Percentiles rank a stretch among this genome's conserved stretches.
Evolutionary conservation across 2,888 invertebrate species (phyloP).

Genomic region (Cheilosia urbana): DNA sequence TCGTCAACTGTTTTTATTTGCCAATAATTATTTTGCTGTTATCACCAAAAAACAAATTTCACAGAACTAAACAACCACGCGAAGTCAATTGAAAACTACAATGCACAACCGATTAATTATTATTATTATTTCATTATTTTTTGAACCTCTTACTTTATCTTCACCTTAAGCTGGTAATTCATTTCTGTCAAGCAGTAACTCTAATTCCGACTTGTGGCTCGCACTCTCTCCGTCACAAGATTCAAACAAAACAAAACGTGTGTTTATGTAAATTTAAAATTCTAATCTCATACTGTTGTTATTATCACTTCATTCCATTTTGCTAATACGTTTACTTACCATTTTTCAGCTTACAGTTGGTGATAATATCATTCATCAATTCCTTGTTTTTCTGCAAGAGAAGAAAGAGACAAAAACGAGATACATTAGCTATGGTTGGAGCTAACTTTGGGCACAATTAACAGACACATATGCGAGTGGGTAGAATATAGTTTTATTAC

Average conservation of each 20-base stretch:
- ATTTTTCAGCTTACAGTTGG: slow-evolving; percentile 88
- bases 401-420: slow-evolving; percentile 31
- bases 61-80: too few relatives aligned
- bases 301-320: slow-evolving; percentile 80
- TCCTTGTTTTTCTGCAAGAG: slow-evolving; percentile 90
- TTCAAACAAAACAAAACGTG: background rate
- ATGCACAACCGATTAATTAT: slow-evolving; percentile 10
- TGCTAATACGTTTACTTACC: slow-evolving; percentile 85
- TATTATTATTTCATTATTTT: background rate
- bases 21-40: too few relatives aligned
- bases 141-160: background rate
- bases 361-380: slow-evolving; percentile 89
- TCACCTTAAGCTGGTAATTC: slow-evolving; percentile 19
- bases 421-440: background rate
- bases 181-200: slow-evolving; percentile 20
- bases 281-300: background rate
- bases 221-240: background rate
- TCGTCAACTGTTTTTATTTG: too few relatives aligned
- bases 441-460: background rate
- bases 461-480: background rate
- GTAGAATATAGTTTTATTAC: slow-evolving; percentile 25
- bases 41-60: too few relatives aligned
- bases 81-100: too few relatives aligned
- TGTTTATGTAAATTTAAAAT: background rate
- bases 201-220: background rate